A percentile compares a stretch with the other conserved stretches of the same genome.
Evolutionary conservation across 1,140 invertebrate species (phyloP).

Genomic region (Ceratitis capitata): DNA sequence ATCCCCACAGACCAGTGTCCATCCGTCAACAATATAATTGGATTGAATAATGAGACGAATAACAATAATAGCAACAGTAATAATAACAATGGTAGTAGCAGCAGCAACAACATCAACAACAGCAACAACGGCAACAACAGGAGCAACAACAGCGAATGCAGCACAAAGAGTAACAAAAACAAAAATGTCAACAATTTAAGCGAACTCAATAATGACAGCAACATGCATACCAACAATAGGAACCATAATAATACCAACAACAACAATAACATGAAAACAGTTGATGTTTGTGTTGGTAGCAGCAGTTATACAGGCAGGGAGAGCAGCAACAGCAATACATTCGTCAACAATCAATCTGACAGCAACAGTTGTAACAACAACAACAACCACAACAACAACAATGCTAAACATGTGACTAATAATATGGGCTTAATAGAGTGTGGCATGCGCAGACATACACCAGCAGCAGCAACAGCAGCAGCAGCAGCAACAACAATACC

Average conservation of each 20-base stretch:
- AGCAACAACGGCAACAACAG: not conserved
- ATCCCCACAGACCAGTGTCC: slow-evolving; percentile 32
- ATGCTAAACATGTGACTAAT: not conserved
- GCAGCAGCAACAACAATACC: too few species aligned
- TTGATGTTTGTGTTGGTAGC: not conserved
- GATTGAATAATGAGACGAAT: slow-evolving; percentile 14
- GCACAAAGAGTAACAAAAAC: not conserved
- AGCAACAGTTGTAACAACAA: not conserved
- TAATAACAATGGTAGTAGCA: not conserved
- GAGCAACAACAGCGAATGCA: not conserved
- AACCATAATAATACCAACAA: not conserved
- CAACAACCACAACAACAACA: not conserved
- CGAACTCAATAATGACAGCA: not conserved
- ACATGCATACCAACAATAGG: not conserved
- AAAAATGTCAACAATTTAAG: not conserved
- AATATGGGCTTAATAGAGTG: slow-evolving; percentile 46
- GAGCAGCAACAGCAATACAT: not conserved
- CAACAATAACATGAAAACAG: not conserved
- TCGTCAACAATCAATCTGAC: not conserved
- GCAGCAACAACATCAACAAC: not conserved
- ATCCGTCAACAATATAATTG: slow-evolving; percentile 42
- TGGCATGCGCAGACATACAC: slow-evolving; percentile 42
- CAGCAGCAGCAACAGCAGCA: slow-evolving; percentile 26
- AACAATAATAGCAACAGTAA: not conserved
- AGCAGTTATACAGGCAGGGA: not conserved